Evolutionary conservation across 1,140 invertebrate species (phyloP), one percentile per base, ranked within the genome.

Genomic region (Drosophila carrolli): DNA sequence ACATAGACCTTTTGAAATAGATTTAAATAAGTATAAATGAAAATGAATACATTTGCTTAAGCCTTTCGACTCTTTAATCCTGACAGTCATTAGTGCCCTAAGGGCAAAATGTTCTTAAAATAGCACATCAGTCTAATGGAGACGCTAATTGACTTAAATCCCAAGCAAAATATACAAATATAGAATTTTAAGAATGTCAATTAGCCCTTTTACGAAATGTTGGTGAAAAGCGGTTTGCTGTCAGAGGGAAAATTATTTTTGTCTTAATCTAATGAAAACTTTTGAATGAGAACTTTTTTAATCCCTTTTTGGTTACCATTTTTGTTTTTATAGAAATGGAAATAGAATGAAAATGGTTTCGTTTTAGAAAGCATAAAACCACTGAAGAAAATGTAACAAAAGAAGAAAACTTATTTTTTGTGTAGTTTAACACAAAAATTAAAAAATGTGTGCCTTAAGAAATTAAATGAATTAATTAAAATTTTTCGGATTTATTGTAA

Each of bases 141-240:
- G 10, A 9, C 11, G 29, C 65, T 56, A 41, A 71, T 71, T 48
- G 65, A 44, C 5, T 57, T 35, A 70, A 40, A 47, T 57, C 35
- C 16, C 14, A 13, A 23, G 27, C 29, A 55, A 27, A 29, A 37
- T 10, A 41, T 13, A 40, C 29, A 53, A 46, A 16, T 75, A 46
- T 58, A 61, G 19, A 71, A 27, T 40, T 47, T 48, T 37, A 35
- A 41, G 50, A 27, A 35, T 56, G 50, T 27, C 38, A 56, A 71
- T 71, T 71, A 57, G 63, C 27, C 50, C 11, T 9, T 50, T 41
- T 7, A 1, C 19, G 13, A 19, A 38, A 38, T 14, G 10, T 10
- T 3, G 1, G 4, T 4, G 13, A 14, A 6, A 48, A 48, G 13
- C 47, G 16, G 44, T 23, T 13, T 47, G 44, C 19, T 46, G 14